Evolutionary conservation across 2,888 invertebrate species (phyloP).

Genomic region (Agrochola circellaris): DNA sequence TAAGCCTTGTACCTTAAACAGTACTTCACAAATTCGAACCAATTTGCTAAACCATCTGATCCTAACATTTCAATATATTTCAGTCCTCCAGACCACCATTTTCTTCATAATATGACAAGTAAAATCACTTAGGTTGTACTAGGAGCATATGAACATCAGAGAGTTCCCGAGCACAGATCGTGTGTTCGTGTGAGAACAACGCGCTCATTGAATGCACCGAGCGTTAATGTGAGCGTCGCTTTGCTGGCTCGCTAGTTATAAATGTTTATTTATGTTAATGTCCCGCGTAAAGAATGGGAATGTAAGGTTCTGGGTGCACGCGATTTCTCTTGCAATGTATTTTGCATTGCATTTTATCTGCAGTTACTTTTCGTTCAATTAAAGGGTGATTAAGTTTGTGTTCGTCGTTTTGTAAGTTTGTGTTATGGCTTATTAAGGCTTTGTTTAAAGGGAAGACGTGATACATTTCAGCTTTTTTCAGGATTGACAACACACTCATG

Average conservation of each 20-base stretch:
- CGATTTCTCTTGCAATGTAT: slow-evolving; percentile 61
- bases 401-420: slow-evolving; percentile 19
- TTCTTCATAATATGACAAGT: neutral
- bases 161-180: slow-evolving; percentile 28
- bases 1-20: no score
- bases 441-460: neutral
- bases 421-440: neutral
- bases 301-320: slow-evolving; percentile 55
- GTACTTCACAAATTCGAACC: neutral
- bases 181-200: slow-evolving; percentile 36
- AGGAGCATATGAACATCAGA: neutral
- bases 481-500: no score
- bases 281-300: slow-evolving; percentile 64
- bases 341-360: slow-evolving; percentile 60
- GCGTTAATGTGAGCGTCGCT: slow-evolving; percentile 58
- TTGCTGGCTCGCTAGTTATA: slow-evolving; percentile 62
- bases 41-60: neutral
- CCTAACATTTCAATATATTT: neutral
- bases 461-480: neutral
- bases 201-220: slow-evolving; percentile 52
- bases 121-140: neutral
- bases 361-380: slow-evolving; percentile 55
- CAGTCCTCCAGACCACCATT: neutral
- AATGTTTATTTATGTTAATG: slow-evolving; percentile 76
- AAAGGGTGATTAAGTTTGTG: slow-evolving; percentile 45